Percentiles rank a stretch among this genome's conserved stretches.
Conservation (phyloP, 2,888 invertebrate species). For the Sussaba pulchella region DNA sequence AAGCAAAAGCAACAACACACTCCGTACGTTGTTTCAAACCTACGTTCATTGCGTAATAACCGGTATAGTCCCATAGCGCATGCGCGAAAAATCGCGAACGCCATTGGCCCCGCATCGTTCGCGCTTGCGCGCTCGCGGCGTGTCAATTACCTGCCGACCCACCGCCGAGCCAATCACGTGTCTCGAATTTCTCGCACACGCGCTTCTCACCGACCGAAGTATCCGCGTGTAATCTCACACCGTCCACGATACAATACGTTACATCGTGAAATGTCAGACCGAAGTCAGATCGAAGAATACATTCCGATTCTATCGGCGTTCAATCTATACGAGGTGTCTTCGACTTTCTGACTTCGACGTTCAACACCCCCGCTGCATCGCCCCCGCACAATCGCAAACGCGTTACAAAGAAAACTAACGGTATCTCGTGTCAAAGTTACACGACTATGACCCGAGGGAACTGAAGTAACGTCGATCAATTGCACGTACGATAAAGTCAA, state of each 20-base stretch:
- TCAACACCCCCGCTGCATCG: slow-evolving; percentile 16
- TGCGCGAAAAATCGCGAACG: no score
- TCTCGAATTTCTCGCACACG: no score
- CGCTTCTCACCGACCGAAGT: no score
- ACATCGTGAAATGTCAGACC: no score
- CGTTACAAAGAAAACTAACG: slow-evolving; percentile 37
- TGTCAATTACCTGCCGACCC: no score
- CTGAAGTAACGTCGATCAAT: slow-evolving; percentile 63
- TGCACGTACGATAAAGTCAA: slow-evolving; percentile 65
- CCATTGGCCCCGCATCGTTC: no score
- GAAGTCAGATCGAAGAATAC: slow-evolving; percentile 23
- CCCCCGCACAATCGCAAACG: neutral
- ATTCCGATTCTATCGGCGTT: slow-evolving; percentile 42
- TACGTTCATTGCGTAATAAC: neutral
- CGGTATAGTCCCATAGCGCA: neutral
- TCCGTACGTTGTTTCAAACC: slow-evolving; percentile 22
- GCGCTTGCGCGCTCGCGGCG: no score
- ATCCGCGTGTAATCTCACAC: neutral
- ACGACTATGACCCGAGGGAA: neutral
- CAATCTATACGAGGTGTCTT: slow-evolving; percentile 4
- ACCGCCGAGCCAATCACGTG: no score
- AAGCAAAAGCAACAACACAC: slow-evolving; percentile 28
- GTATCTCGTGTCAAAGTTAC: neutral
- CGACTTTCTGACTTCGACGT: slow-evolving; percentile 43
- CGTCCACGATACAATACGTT: no score